Evolutionary conservation across 1,140 invertebrate genomes (phyloP), one percentile per base, ranked within the genome.

Genomic region (Trachymyrmex septentrionalis): DNA sequence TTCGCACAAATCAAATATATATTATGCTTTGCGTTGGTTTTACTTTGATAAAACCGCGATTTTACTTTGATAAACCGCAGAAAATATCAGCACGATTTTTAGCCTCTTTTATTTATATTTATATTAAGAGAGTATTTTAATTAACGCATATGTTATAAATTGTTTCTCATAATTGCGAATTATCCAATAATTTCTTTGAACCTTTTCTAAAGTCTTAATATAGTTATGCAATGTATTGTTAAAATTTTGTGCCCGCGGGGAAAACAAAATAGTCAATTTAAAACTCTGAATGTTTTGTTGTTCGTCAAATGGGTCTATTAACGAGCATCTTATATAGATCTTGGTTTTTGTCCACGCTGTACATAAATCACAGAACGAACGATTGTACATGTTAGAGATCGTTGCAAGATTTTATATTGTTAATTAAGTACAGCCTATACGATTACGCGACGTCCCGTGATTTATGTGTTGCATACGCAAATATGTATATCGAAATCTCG

Each of bases 341-440:
- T 12, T 34, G 48, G 21, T 71, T 71, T 81, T 71, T 78, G 75
- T 78, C 19, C 66, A 6, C 21, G n/a, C 24, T 34, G 10, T 6
- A 24, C 34, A 72, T 81, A 81, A 81, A 81, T 81, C 78, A 78
- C 75, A n/a, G 21, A 24, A 16, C 50, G 50, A 44, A 10, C 21
- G n/a, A 44, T 27, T 21, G 66, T 57, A 57, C 78, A 38, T 71
- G 78, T 71, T 71, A 48, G 59, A 38, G 66, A 69, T 72, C 30
- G 30, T 61, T 21, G 30, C 50, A 66, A 81, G 66, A 81, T 81
- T 81, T 71, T 71, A 81, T 50, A 72, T 81, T 81, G 77, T 81
- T 81, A 71, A 81, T 81, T 81, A 81, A 81, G 50, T 72, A 34
- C 78, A 10, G 48, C 38, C 66, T 81, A 81, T 72, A 71, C 77